A percentile compares a stretch with the other conserved stretches of the same genome.
Evolutionary conservation across 2,888 invertebrate species (phyloP).

Genomic region (Lissonota sp.): DNA sequence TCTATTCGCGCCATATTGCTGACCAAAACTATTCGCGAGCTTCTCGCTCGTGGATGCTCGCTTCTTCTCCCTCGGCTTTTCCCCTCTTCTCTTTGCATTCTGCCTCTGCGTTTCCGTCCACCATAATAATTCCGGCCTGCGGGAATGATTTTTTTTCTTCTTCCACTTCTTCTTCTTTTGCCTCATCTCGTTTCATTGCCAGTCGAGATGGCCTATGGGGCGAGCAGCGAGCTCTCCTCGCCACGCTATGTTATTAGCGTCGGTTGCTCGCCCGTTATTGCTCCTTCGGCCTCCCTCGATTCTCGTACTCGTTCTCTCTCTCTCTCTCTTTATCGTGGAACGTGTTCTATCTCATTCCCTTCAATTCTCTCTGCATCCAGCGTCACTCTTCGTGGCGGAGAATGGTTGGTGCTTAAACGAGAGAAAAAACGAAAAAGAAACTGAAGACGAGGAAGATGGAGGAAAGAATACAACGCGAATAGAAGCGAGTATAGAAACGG

Average conservation of each 20-base stretch:
- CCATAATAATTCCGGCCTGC: slow-evolving; percentile 82
- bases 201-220: slow-evolving; percentile 83
- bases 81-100: slow-evolving; percentile 59
- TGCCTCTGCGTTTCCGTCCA: slow-evolving; percentile 78
- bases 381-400: slow-evolving; percentile 66
- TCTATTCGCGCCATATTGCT: slow-evolving; percentile 34
- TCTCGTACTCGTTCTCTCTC: slow-evolving; percentile 69
- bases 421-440: slow-evolving; percentile 25
- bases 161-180: no score
- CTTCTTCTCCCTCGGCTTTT: slow-evolving; percentile 61
- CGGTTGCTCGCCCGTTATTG: slow-evolving; percentile 83
- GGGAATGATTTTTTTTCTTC: slow-evolving; percentile 76
- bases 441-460: neutral
- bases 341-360: slow-evolving; percentile 60
- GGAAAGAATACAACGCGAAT: slow-evolving; percentile 39
- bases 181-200: slow-evolving; percentile 82
- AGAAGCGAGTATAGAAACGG: neutral
- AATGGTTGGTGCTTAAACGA: slow-evolving; percentile 54
- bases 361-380: slow-evolving; percentile 58
- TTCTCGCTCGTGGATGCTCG: slow-evolving; percentile 51
- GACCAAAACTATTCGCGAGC: slow-evolving; percentile 53
- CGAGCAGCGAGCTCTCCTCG: slow-evolving; percentile 72
- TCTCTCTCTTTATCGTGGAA: slow-evolving; percentile 53
- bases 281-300: slow-evolving; percentile 70
- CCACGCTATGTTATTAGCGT: slow-evolving; percentile 84